Conservation (phyloP, 2,113 vertebrate species). For the Rhabdomys dilectus region DNA sequence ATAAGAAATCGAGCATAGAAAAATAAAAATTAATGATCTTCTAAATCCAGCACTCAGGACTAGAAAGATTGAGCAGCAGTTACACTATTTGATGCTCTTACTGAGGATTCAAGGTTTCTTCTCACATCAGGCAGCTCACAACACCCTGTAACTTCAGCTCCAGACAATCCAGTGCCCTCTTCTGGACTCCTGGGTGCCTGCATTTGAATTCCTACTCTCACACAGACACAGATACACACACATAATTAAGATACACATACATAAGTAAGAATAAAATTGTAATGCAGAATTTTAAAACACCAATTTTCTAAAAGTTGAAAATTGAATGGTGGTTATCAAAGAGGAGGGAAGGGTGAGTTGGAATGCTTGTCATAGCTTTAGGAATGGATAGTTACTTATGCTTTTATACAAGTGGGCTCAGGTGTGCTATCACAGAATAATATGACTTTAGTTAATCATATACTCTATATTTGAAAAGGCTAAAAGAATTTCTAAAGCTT, state of each 20-base stretch:
- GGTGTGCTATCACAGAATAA: too few relatives aligned
- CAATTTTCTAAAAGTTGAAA: background rate
- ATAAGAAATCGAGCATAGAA: background rate
- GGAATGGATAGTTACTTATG: background rate
- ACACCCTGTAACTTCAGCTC: background rate
- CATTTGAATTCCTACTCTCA: background rate
- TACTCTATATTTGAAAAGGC: background rate
- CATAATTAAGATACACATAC: background rate
- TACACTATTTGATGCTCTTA: too few relatives aligned
- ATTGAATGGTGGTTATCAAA: background rate
- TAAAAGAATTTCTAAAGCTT: background rate
- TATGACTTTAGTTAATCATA: background rate
- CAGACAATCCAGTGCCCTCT: background rate
- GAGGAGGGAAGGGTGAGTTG: too few relatives aligned
- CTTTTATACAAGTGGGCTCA: background rate
- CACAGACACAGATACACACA: background rate
- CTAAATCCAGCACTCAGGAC: too few relatives aligned
- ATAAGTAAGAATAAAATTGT: background rate
- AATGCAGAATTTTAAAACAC: background rate
- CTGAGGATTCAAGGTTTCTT: background rate
- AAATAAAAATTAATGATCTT: background rate
- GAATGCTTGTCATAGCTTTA: background rate
- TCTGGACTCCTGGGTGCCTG: background rate
- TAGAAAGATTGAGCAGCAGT: too few relatives aligned
- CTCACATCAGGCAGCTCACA: background rate